phyloP scores from a whole-genome alignment of 1,140 invertebrate genomes.

The Drosophila tsacasi region DNA sequence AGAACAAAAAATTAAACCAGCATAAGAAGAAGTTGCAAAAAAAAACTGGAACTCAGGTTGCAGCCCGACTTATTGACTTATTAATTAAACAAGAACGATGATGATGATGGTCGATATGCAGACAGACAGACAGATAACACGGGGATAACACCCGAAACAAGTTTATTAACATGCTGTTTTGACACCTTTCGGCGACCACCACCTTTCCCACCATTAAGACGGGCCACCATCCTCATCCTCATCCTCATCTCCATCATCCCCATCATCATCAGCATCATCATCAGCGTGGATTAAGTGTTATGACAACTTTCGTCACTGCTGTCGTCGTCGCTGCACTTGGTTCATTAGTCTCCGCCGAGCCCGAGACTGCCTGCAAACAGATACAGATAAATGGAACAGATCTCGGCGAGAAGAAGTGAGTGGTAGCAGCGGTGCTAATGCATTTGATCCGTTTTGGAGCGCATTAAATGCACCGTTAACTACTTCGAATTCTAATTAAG shows the following conservation, averaged over 20 bases:
- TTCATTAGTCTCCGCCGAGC: slow-evolving; percentile 26
- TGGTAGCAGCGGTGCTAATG: slow-evolving; percentile 60
- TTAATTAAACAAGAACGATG: slow-evolving; percentile 26
- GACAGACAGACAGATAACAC: slow-evolving; percentile 21
- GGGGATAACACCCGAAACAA: slow-evolving; percentile 20
- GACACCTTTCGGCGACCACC: slow-evolving; percentile 21
- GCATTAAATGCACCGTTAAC: slow-evolving; percentile 81
- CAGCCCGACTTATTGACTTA: slow-evolving; percentile 1
- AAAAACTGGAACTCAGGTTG: background rate
- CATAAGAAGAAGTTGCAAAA: background rate
- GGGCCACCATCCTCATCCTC: background rate
- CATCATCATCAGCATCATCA: slow-evolving; percentile 1
- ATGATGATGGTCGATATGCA: slow-evolving; percentile 11
- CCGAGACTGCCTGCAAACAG: background rate
- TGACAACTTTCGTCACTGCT: slow-evolving; percentile 44
- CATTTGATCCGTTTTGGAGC: slow-evolving; percentile 75
- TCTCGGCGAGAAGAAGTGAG: slow-evolving; percentile 16
- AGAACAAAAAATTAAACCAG: background rate
- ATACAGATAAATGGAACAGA: slow-evolving; percentile 45
- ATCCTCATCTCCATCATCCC: background rate
- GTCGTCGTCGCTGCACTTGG: slow-evolving; percentile 1
- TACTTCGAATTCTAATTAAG: slow-evolving; percentile 82
- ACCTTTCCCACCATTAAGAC: slow-evolving; percentile 16
- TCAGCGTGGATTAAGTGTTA: slow-evolving; percentile 26
- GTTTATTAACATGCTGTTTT: slow-evolving; percentile 41